Evolutionary conservation across 2,797 vertebrate species (phyloP), one percentile per base, ranked within the genome.

Genomic region (Platalea minor): DNA sequence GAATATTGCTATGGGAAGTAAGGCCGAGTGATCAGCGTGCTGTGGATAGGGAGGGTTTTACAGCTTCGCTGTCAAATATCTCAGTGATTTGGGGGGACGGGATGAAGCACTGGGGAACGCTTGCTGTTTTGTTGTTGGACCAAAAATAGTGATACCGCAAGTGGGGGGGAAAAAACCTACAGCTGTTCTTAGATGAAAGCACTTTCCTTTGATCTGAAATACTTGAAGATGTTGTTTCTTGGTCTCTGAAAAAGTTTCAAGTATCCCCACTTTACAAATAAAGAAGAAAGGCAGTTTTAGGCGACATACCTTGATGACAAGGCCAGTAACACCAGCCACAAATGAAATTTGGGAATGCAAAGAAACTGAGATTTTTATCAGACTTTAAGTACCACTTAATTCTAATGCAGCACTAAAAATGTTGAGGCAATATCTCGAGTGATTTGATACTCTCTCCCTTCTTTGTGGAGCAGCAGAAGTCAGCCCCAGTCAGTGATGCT

Each of bases 21-120:
- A 21, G 23, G 23, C 0, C 0, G 11, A 35, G 79, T 1, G 20
- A 10, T 19, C 4, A 3, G 60, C 21, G 2, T 1, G 5, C 20
- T 23, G 29, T 4, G 28, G 45, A 4, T 2, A 5, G 23, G 0
- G 18, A 45, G 54, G 57, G 53, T 9, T 48, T 39, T 23, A 13
- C 12, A 29, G 67, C 57, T 51, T 56, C 6, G 2, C 24, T 1
- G 10, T 10, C 41, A 7, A 65, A 0, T 5, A 9, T 21, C 12
- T 57, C 7, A 19, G 41, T 23, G 48, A 13, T 43, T 43, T 31
- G 4, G 9, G 18, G 84, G n/a, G 8, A 9, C 2, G 20, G 13
- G 45, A 10, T 18, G 24, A 76, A 74, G 43, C 29, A 2, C 35
- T 26, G 31, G 26, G 50, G 24, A 67, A 8, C 43, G 5, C 12